Percentiles rank a stretch among this genome's conserved stretches.
Evolutionary conservation across 2,113 vertebrate species (phyloP).

Genomic region (Calyptomena viridis): DNA sequence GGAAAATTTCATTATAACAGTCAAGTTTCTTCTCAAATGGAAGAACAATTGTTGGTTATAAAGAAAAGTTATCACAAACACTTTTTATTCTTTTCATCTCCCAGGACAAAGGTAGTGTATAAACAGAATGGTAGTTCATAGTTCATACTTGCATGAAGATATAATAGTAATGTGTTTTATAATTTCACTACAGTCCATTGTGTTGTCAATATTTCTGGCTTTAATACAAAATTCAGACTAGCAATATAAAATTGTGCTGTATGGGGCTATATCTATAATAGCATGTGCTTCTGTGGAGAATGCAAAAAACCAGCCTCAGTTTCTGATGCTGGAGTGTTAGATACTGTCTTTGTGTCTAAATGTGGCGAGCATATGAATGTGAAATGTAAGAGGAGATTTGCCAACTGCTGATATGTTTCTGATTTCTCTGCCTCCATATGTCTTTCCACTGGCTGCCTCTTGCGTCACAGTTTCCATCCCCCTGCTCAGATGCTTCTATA

Average conservation of each 20-base stretch:
- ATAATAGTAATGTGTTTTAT: neutral
- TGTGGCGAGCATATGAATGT: neutral
- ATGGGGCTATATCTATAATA: neutral
- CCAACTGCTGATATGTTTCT: conserved; percentile 6
- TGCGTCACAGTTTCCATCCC: conserved; percentile 2
- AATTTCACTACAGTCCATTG: neutral
- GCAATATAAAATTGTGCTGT: neutral
- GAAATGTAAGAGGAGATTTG: neutral
- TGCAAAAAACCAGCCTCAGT: neutral
- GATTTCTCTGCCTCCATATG: conserved; percentile 23
- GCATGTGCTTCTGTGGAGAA: neutral
- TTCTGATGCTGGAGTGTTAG: neutral
- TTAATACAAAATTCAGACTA: neutral
- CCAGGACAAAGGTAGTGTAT: neutral
- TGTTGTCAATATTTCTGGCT: neutral
- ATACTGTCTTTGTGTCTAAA: neutral
- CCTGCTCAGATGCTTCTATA: conserved; percentile 24
- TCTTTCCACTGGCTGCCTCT: conserved; percentile 31
- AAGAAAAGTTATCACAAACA: neutral
- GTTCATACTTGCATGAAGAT: neutral
- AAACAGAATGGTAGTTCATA: neutral
- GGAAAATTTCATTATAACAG: too few species aligned
- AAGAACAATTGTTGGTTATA: too few species aligned
- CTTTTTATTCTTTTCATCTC: neutral
- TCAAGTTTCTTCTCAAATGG: too few species aligned